Evolutionary conservation across 2,888 invertebrate species (phyloP), one percentile per base, ranked within the genome.

Genomic region (Philaethria dido): DNA sequence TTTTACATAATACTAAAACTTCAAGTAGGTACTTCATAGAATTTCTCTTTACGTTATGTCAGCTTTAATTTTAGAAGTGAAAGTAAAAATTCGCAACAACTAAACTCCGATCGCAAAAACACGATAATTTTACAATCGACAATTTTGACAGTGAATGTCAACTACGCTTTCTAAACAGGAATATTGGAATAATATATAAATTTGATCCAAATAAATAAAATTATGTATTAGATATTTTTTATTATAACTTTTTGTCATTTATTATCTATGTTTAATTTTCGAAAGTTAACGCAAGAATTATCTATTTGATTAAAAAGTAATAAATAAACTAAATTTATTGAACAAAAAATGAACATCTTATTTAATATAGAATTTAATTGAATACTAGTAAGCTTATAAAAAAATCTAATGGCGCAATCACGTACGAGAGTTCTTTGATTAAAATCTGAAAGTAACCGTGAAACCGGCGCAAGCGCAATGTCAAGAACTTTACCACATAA

Each of bases 401-500:
- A 20, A 39, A 14, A 3, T 25, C 1, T 29, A 45, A 60, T 60
- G 45, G 33, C 18, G 60, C 45, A 47, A 45, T 60, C 29, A 45
- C 18, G 14, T 39, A 22, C 39, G 2, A 45, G 4, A 25, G 45
- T 33, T 18, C n/a, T 11, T 52, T 33, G 45, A 44, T 45, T 71
- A 66, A 16, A 72, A 69, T 78, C 73, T 70, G 72, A 78, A 76
- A 72, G 70, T 79, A 82, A 78, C 82, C 82, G 80, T 85, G 81
- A 82, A 83, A 77, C 71, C 65, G 78, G 75, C 77, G 76, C 79
- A 77, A 79, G 73, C 77, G 83, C 89, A 91, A 90, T 90, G 90
- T 89, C 89, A 89, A 89, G 89, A 87, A 81, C 88, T 85, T 78
- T 73, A 75, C 81, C 79, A 83, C 82, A 83, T 82, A 87, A 88